Evolutionary conservation across 2,797 vertebrate species (phyloP), one percentile per base, ranked within the genome.

Genomic region (Anguilla megastoma): DNA sequence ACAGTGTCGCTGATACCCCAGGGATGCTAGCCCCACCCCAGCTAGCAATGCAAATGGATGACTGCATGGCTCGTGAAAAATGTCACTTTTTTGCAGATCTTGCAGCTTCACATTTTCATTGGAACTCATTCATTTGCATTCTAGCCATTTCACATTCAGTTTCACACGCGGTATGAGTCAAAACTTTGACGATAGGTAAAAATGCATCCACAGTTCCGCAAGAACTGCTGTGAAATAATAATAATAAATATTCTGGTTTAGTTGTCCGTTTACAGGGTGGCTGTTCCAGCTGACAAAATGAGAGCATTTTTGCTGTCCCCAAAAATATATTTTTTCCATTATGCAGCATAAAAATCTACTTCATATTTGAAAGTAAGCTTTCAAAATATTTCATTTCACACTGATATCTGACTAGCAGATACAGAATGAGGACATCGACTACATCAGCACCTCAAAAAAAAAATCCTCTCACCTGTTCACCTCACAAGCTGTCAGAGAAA

Each of bases 391-490:
- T 30, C 27, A 84, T 54, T 56, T 84, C 74, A 21, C 36, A 82
- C 36, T 41, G 33, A 79, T 45, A 79, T 45, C 36, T 79, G 74
- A 79, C 74, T 79, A 41, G 33, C 36, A 79, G 79, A 79, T 41
- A 79, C 79, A 50, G 41, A 14, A 82, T 50, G 21, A n/a, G 21
- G 21, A 82, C 6, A 82, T 16, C 7, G 18, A 50, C 79, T 7
- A 82, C 79, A 82, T 50, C 41, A 48, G 79, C 24, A n/a, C 24
- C 79, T 82, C n/a, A 69, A 27, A 69, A 69, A 24, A 79, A 82
- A 12, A n/a, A 3, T 80, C 36, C 76, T 48, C 76, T 48, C 18
- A 45, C 18, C 36, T 45, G 7, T 5, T 24, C 4, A 45, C 36
- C 76, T 45, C 36, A 80, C 71, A 76, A 12, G 71, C 10, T 36